Percentiles rank a stretch among this genome's conserved stretches.
Conservation (phyloP, 2,113 vertebrate species). For the Bungarus multicinctus region DNA sequence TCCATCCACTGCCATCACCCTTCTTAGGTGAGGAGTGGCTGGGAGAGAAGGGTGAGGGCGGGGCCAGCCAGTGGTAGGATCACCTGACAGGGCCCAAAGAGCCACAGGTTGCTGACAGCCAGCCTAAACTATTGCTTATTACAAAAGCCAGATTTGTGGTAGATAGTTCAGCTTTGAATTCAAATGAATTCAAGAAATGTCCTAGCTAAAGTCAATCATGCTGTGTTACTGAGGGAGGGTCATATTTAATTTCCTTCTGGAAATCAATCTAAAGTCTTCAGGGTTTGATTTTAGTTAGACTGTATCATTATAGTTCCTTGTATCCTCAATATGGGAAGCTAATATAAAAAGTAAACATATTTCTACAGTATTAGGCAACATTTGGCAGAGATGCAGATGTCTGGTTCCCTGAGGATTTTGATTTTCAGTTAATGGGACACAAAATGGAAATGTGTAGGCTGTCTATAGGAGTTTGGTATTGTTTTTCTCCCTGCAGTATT, state of each 20-base stretch:
- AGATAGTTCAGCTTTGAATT: not conserved
- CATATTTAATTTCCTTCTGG: not conserved
- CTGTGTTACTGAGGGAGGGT: not conserved
- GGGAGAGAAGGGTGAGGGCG: too few species aligned
- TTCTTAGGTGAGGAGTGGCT: too few species aligned
- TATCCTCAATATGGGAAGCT: not conserved
- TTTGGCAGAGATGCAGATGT: slow-evolving; percentile 29
- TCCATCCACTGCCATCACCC: too few species aligned
- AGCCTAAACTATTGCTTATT: not conserved
- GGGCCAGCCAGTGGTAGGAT: too few species aligned
- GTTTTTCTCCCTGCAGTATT: slow-evolving; percentile 64
- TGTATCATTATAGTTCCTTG: not conserved
- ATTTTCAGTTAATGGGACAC: slow-evolving; percentile 52
- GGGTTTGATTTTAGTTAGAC: not conserved
- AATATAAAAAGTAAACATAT: not conserved
- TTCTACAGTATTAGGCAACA: slow-evolving; percentile 20
- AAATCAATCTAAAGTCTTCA: not conserved
- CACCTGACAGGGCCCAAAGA: too few species aligned
- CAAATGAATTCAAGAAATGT: not conserved
- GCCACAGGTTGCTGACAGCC: too few species aligned
- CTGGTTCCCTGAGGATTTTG: slow-evolving; percentile 36
- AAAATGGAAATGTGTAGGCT: slow-evolving; percentile 55
- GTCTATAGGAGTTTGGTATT: slow-evolving; percentile 64
- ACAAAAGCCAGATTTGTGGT: not conserved
- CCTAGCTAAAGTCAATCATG: not conserved